Base-by-base conservation (phyloP, 2,797 vertebrate genomes). In the Sebastes matsubarae region DNA sequence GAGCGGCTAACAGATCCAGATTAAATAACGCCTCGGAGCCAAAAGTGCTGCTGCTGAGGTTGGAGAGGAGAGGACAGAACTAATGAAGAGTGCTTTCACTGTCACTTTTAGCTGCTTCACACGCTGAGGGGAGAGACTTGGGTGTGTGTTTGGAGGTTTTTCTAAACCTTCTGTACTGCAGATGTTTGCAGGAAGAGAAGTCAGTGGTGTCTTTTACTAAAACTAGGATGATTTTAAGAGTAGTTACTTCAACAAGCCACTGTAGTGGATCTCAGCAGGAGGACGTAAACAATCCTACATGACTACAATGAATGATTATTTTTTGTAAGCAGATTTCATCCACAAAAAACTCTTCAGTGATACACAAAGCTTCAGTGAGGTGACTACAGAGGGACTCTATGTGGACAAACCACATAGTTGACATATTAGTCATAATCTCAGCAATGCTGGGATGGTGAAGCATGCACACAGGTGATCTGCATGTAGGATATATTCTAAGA, bases 21-120 rank as follows among this genome's bases (percentile, higher is more conserved):
- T 90, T 81, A 83, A 92, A 91, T 68, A 83, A 68, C 65, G 72
- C 38, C 68, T 80, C 75, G 20, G 69, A 84, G 82, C 81, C 82
- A 88, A 81, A 87, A 60, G 13, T 77, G 54, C 68, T 77, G 75
- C 75, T 68, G 59, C 61, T 59, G 77, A 64, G 68, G 74, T 54
- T 70, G 65, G 83, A 58, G 36, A 82, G 78, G 27, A 24, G 29
- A 2, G n/a, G 65, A 72, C 66, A n/a, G 22, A 55, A 52, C 60
- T 68, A 68, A 87, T 70, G 70, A 86, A 81, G 74, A 77, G 77
- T 22, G 75, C 84, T 84, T 89, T 88, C 76, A 87, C 61, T 42
- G 77, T 77, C 79, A 29, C 57, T 14, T 59, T 20, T 18, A 30
- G 57, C 55, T 66, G 77, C 46, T 72, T 42, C 52, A 65, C 52